phyloP scores from a whole-genome alignment of 2,797 vertebrate species.

The Perodicticus potto region DNA sequence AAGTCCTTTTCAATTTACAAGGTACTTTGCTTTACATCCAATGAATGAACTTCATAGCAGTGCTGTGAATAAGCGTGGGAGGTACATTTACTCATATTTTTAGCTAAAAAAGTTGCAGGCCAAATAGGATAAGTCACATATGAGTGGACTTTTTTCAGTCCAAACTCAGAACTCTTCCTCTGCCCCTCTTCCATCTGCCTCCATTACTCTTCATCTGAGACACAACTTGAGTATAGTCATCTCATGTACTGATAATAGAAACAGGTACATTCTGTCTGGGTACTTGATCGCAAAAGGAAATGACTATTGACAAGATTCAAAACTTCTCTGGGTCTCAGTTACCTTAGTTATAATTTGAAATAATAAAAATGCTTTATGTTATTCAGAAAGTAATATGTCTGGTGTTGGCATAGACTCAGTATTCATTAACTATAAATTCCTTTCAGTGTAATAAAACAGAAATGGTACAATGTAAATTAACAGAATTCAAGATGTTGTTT shows the following conservation, averaged over 20 bases:
- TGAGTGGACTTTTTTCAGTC: not conserved
- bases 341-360: constrained; percentile 39
- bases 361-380: not conserved
- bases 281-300: constrained; percentile 29
- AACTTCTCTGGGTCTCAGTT: constrained; percentile 40
- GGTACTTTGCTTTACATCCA: not conserved
- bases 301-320: constrained; percentile 2
- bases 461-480: not conserved
- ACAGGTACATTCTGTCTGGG: not conserved
- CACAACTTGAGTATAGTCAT: not conserved
- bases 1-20: not conserved
- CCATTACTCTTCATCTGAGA: not conserved
- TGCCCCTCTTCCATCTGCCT: not conserved
- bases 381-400: not conserved
- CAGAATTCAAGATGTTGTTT: constrained; percentile 34
- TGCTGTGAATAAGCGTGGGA: not conserved
- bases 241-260: not conserved
- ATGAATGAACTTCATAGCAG: not conserved
- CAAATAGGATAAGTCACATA: not conserved
- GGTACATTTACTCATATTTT: not conserved
- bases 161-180: not conserved
- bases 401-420: not conserved
- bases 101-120: not conserved
- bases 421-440: constrained; percentile 3
- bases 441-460: constrained; percentile 47